Conservation (phyloP, 2,797 vertebrate genomes). For the Poecilia velifera region DNA sequence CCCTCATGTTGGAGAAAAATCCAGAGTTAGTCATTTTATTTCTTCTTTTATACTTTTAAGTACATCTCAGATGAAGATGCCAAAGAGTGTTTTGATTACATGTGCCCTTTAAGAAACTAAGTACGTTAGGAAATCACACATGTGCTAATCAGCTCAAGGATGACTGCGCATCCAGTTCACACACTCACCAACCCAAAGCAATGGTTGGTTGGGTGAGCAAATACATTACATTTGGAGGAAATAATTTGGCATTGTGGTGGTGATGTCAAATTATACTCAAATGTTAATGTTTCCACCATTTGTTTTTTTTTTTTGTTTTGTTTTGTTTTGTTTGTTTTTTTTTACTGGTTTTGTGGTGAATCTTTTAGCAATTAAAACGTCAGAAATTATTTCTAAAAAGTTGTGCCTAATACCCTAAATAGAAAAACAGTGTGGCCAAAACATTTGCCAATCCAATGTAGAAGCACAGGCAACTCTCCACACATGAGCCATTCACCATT, state of each 20-base stretch:
- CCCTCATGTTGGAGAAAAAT: background rate
- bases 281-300: background rate
- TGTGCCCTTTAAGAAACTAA: background rate
- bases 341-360: background rate
- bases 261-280: background rate
- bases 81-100: background rate
- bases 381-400: background rate
- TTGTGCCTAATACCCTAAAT: background rate
- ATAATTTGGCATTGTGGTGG: no score
- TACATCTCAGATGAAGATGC: background rate
- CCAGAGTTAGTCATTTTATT: background rate
- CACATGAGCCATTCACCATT: background rate
- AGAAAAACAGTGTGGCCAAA: background rate
- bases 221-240: background rate
- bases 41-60: background rate
- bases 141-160: constrained; percentile 4
- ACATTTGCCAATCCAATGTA: background rate
- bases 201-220: background rate
- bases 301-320: background rate
- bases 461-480: background rate
- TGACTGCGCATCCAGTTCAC: background rate
- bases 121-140: constrained; percentile 17
- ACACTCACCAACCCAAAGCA: background rate
- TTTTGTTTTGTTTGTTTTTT: background rate
- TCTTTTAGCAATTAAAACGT: background rate